Evolutionary conservation across 2,113 vertebrate genomes (phyloP).

Genomic region (Nesogale talazaci): DNA sequence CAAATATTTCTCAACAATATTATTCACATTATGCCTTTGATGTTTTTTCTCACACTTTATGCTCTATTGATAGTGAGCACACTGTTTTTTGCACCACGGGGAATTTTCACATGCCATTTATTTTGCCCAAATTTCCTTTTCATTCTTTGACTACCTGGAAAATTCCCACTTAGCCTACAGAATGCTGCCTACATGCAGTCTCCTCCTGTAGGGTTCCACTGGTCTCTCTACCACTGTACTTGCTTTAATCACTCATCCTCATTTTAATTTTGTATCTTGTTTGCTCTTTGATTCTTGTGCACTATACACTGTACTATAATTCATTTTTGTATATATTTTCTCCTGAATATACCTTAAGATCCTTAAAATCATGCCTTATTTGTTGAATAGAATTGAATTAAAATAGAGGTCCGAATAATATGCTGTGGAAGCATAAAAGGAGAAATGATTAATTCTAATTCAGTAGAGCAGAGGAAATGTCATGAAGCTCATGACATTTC

Average conservation of each 20-base stretch:
- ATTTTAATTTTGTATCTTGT: slow-evolving; percentile 38
- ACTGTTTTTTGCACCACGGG: neutral
- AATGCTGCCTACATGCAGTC: neutral
- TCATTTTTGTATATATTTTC: neutral
- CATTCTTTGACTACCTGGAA: slow-evolving; percentile 10
- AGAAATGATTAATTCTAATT: slow-evolving; percentile 40
- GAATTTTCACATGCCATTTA: neutral
- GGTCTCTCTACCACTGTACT: neutral
- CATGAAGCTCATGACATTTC: slow-evolving; percentile 36
- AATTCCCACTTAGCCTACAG: slow-evolving; percentile 7
- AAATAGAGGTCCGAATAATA: slow-evolving; percentile 45
- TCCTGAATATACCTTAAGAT: neutral
- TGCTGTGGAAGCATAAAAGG: neutral
- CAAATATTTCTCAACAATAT: neutral
- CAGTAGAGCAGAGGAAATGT: slow-evolving; percentile 39
- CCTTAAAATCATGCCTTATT: neutral
- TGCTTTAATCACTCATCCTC: neutral
- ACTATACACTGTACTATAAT: slow-evolving; percentile 18
- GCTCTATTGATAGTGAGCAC: neutral
- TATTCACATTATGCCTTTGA: slow-evolving; percentile 9
- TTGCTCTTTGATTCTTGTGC: neutral
- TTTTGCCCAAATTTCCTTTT: slow-evolving; percentile 34
- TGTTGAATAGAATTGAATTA: slow-evolving; percentile 48
- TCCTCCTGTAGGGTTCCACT: neutral
- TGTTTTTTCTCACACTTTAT: neutral